Percentiles rank a stretch among this genome's conserved stretches.
Conservation (phyloP, 2,113 vertebrate genomes). For the Phalacrocorax pelagicus region DNA sequence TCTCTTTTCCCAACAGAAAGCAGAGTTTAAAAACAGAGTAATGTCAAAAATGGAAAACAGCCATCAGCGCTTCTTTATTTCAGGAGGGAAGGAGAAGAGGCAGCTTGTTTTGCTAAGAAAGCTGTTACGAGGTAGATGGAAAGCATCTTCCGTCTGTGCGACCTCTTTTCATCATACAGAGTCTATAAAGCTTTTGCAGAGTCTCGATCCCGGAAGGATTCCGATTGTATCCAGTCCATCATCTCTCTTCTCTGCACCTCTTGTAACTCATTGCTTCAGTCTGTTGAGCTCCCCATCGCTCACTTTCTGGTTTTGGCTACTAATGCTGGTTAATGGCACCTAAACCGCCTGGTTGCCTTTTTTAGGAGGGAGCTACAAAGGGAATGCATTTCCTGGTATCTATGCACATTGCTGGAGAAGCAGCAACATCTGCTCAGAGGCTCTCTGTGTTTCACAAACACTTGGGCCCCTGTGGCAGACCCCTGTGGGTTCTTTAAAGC, state of each 20-base stretch:
- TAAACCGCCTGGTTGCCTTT: neutral
- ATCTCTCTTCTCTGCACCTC: neutral
- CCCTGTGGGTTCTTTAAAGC: neutral
- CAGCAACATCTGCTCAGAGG: neutral
- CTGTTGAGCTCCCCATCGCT: neutral
- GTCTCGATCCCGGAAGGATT: neutral
- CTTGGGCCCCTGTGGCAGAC: neutral
- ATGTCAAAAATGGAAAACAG: neutral
- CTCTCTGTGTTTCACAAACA: neutral
- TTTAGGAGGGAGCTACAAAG: neutral
- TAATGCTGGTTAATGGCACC: neutral
- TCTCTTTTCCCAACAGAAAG: fast-evolving
- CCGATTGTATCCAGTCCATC: neutral
- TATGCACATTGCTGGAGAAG: neutral
- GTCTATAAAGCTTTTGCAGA: neutral
- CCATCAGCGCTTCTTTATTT: neutral
- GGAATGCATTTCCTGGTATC: neutral
- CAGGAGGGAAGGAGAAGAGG: neutral
- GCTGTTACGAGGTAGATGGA: fast-evolving
- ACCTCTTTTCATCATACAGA: fast-evolving
- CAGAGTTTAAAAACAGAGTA: fast-evolving
- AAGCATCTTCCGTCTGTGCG: neutral
- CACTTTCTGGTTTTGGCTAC: neutral
- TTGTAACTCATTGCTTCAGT: neutral
- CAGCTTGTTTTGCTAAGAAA: neutral